These are phyloP conservation scores for human (Homo sapiens) DNA, from an alignment of 2,113 vertebrate species.

Conservation along the genomic window GRCh38 chr15:97652501-97653000, in stretches of 20 bases:
- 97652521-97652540: constrained; percentile 20
- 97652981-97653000: constrained; percentile 89
- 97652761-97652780: neutral
- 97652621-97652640: constrained; percentile 32
- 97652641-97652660: constrained; percentile 58
- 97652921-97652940: constrained; percentile 93
- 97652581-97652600: constrained; percentile 58
- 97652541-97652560: constrained; percentile 71
- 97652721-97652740: constrained; percentile 15
- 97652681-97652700: constrained; percentile 48
- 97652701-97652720: neutral
- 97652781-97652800: neutral
- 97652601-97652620: constrained; percentile 55
- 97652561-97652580: constrained; percentile 20
- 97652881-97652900: constrained; percentile 90
- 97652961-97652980: constrained; percentile 90
- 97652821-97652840: neutral
- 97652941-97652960: constrained; percentile 86
- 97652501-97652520: constrained; percentile 40
- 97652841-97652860: constrained; percentile 77
- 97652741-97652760: constrained; percentile 41
- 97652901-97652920: constrained; percentile 92
- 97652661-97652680: neutral
- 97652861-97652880: constrained; percentile 78
- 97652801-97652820: neutral